These are phyloP conservation scores for Zophobas morio DNA, from an alignment of 1,140 invertebrate genomes.

Conservation along the genomic window DNA sequence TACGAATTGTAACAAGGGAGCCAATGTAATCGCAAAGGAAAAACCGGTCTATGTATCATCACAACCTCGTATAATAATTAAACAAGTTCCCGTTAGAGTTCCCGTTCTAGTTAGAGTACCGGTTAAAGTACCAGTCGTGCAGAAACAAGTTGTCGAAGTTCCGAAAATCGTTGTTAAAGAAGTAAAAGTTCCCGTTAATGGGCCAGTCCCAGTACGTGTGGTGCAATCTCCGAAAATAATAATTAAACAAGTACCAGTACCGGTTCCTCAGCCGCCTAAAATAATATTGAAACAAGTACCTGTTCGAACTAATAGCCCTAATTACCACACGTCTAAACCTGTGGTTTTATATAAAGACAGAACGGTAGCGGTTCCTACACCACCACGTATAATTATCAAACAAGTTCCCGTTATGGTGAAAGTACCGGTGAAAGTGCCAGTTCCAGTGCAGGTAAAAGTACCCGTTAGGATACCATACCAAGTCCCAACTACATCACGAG, in stretches of 20 bases:
- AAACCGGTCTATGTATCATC: slow-evolving; percentile 3
- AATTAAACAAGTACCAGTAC: slow-evolving; percentile 34
- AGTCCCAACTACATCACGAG: not conserved
- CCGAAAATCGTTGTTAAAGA: not conserved
- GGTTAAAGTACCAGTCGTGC: not conserved
- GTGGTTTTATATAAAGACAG: not conserved
- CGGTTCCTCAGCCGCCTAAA: slow-evolving; percentile 17
- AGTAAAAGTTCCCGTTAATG: not conserved
- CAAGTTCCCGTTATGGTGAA: slow-evolving; percentile 26
- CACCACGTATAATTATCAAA: too few relatives aligned
- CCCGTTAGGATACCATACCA: not conserved
- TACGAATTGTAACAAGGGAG: not conserved
- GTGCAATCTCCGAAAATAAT: slow-evolving; percentile 26
- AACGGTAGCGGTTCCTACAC: not conserved
- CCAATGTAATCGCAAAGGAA: not conserved
- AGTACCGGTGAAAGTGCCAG: slow-evolving; percentile 25
- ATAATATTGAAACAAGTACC: slow-evolving; percentile 10
- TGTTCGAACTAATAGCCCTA: not conserved
- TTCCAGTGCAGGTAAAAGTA: too few relatives aligned
- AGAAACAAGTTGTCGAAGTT: not conserved
- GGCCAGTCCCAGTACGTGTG: not conserved
- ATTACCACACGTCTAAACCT: not conserved
- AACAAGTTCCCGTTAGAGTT: slow-evolving; percentile 5
- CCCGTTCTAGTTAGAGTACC: not conserved
- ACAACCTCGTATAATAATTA: not conserved